Evolutionary conservation across 2,888 invertebrate genomes (phyloP).

Genomic region (Galeruca laticollis): DNA sequence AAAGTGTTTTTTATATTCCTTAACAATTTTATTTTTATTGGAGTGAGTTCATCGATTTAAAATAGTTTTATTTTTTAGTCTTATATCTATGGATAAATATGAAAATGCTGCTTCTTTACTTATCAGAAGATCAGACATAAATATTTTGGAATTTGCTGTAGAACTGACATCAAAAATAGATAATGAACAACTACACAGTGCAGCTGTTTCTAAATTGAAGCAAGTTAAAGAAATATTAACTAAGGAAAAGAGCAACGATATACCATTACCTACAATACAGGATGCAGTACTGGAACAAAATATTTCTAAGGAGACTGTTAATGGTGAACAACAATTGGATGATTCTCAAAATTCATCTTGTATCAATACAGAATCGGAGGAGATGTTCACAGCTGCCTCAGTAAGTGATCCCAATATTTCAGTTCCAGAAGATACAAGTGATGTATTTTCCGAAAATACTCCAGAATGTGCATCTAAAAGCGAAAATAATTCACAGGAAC

Average conservation of each 20-base stretch:
- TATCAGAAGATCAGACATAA: slow-evolving; percentile 70
- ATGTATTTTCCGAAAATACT: background rate
- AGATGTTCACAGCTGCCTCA: background rate
- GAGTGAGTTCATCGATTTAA: too few species aligned
- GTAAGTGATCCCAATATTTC: background rate
- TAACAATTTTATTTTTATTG: too few species aligned
- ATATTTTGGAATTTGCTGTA: slow-evolving; percentile 71
- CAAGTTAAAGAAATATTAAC: slow-evolving; percentile 38
- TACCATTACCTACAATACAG: slow-evolving; percentile 11
- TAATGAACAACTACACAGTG: slow-evolving; percentile 59
- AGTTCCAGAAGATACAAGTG: background rate
- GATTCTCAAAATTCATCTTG: background rate
- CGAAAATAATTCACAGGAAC: background rate
- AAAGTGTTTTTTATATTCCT: too few species aligned
- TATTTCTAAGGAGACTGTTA: background rate
- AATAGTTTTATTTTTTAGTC: slow-evolving; percentile 64
- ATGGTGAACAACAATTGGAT: background rate
- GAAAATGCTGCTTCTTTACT: slow-evolving; percentile 74
- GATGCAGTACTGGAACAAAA: slow-evolving; percentile 7
- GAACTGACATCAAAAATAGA: slow-evolving; percentile 71
- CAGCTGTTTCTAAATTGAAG: slow-evolving; percentile 47
- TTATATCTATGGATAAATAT: slow-evolving; percentile 71
- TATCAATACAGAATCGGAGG: background rate
- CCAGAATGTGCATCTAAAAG: background rate
- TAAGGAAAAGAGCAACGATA: slow-evolving; percentile 1